Evolutionary conservation across 1,140 invertebrate species (phyloP).

Genomic region (Dendrolimus kikuchii): DNA sequence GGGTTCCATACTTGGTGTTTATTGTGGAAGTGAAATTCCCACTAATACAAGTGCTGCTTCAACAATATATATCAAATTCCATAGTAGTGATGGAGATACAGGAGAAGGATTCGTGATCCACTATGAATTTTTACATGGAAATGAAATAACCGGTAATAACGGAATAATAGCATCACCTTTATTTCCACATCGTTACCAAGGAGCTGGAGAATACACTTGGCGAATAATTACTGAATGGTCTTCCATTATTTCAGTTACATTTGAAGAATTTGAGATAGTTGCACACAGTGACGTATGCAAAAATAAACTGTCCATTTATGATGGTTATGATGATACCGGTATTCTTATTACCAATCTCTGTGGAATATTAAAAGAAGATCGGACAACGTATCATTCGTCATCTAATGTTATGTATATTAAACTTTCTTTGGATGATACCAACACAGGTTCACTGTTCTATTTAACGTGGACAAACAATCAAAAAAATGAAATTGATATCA

Average conservation of each 20-base stretch:
- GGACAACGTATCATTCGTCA: conserved; percentile 69
- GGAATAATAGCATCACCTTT: conserved; percentile 85
- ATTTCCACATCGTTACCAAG: conserved; percentile 77
- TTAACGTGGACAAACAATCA: conserved; percentile 74
- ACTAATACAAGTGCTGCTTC: conserved; percentile 70
- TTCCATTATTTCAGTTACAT: conserved; percentile 61
- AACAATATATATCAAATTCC: conserved; percentile 89
- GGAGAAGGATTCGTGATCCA: conserved; percentile 84
- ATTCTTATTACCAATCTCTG: conserved; percentile 73
- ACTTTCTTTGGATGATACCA: conserved; percentile 53
- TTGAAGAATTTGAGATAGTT: conserved; percentile 41
- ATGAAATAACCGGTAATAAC: conserved; percentile 69
- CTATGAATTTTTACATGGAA: conserved; percentile 78
- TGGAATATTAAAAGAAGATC: conserved; percentile 57
- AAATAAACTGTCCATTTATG: conserved; percentile 76
- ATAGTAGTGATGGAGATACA: conserved; percentile 77
- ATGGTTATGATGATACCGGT: conserved; percentile 80
- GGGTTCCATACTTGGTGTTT: conserved; percentile 79
- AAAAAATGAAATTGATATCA: conserved; percentile 10
- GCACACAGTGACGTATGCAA: conserved; percentile 27
- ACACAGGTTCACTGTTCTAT: conserved; percentile 73
- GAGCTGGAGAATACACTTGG: conserved; percentile 75
- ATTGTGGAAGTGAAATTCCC: conserved; percentile 79
- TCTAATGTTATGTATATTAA: conserved; percentile 78
- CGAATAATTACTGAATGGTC: conserved; percentile 76